Evolutionary conservation across 1,140 invertebrate genomes (phyloP), one percentile per base, ranked within the genome.

Genomic region (Antheraea mylitta): DNA sequence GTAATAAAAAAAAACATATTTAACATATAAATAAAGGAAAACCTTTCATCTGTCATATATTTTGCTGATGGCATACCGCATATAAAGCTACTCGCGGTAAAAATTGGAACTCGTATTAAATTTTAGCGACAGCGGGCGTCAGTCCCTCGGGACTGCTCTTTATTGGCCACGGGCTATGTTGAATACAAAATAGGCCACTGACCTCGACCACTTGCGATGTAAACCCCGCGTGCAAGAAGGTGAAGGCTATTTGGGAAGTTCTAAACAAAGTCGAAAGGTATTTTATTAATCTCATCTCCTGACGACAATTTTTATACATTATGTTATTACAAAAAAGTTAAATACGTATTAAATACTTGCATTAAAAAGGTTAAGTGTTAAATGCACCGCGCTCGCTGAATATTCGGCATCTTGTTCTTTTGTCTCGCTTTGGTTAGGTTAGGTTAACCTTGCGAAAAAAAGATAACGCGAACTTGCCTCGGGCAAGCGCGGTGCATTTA

Each of bases 111-210:
- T 53, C 45, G 45, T 16, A 53, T 53, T 53, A 53, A 53, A 53
- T 53, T 53, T 53, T 53, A 53, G 45, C 16, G 16, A 53, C 11
- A 53, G 45, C 16, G 45, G 22, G 16, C 45, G 45, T 13, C 45
- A 53, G 45, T 53, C 71, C 72, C 74, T 66, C 65, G 42, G 70
- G 74, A 70, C 71, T 37, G 64, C 67, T 66, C 71, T 80, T 77
- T 82, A 82, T 82, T 82, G 79, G 76, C 69, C 68, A 68, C 68
- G 63, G 66, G 68, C 71, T 66, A 59, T 70, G 58, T 68, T 78
- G 77, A 78, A 82, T 82, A 80, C 78, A 70, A 73, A 80, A 62
- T 72, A 61, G 60, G 36, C 58, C 38, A 60, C 58, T 19, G 10
- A 3, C 13, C 19, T 22, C 36, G 9, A 30, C 36, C 19, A 30